phyloP scores from a whole-genome alignment of 2,797 vertebrate species.

The Diglossa cyanea region DNA sequence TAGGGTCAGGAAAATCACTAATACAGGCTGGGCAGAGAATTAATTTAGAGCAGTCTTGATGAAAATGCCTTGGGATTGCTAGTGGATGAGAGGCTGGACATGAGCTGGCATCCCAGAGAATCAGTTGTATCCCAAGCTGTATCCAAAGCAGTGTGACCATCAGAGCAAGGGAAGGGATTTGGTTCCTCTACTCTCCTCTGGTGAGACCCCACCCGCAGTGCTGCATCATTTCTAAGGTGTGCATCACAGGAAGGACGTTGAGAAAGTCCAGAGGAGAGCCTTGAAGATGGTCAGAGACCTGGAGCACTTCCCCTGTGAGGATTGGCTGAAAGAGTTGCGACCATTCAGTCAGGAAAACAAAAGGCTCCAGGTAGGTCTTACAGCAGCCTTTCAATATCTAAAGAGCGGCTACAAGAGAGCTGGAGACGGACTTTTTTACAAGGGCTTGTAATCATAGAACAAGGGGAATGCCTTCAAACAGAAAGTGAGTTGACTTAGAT shows the following conservation, averaged over 20 bases:
- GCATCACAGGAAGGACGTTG: neutral
- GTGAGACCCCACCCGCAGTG: neutral
- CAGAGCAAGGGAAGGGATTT: neutral
- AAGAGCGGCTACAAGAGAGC: neutral
- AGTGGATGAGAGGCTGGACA: neutral
- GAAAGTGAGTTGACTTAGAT: neutral
- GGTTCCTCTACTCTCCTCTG: neutral
- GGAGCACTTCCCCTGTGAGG: neutral
- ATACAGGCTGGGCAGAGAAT: neutral
- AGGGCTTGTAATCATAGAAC: neutral
- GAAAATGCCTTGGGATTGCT: neutral
- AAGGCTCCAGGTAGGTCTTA: neutral
- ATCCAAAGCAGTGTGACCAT: neutral
- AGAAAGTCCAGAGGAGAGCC: neutral
- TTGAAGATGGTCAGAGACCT: neutral
- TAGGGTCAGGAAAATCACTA: neutral
- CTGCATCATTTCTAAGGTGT: neutral
- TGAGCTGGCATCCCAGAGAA: neutral
- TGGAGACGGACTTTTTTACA: neutral
- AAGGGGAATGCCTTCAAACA: neutral
- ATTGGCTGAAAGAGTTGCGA: neutral
- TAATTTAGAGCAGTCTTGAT: neutral
- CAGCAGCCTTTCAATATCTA: neutral
- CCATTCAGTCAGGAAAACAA: neutral
- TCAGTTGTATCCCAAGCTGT: fast-evolving